Conservation (phyloP, 2,113 vertebrate species). For the Phyllopteryx taeniolatus region DNA sequence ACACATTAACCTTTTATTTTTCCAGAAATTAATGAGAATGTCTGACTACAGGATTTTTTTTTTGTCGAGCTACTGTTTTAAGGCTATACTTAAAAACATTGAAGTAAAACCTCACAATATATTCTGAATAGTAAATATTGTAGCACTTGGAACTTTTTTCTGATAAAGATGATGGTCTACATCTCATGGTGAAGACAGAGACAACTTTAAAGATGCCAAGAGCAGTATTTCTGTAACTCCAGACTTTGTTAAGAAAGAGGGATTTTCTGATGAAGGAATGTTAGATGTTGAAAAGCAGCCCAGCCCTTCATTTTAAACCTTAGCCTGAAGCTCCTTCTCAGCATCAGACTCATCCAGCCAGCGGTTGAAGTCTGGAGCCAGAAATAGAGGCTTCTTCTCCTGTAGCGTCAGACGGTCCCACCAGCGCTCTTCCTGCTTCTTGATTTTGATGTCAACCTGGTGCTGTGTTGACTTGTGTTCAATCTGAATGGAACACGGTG, state of each 20-base stretch:
- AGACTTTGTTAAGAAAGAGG: neutral
- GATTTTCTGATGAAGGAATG: neutral
- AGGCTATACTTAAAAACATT: neutral
- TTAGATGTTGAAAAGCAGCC: neutral
- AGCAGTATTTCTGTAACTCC: neutral
- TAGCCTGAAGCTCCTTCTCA: constrained; percentile 90
- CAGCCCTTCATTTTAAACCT: constrained; percentile 61
- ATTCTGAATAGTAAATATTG: too few relatives aligned
- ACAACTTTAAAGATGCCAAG: neutral
- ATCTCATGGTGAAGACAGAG: neutral
- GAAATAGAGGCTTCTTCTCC: constrained; percentile 87
- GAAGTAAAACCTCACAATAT: too few relatives aligned
- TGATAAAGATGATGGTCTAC: too few relatives aligned
- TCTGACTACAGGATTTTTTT: neutral
- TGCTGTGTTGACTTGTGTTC: constrained; percentile 84
- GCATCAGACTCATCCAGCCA: constrained; percentile 96
- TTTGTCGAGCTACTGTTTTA: neutral
- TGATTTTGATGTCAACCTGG: constrained; percentile 87
- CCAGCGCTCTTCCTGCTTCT: constrained; percentile 85
- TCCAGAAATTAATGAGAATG: neutral
- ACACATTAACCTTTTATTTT: neutral
- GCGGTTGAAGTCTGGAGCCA: constrained; percentile 92
- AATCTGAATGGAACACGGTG: constrained; percentile 62
- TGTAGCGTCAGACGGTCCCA: constrained; percentile 92
- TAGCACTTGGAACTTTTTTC: too few relatives aligned